Conservation (phyloP, 2,888 invertebrate species). For the Minunthozetes semirufus region DNA sequence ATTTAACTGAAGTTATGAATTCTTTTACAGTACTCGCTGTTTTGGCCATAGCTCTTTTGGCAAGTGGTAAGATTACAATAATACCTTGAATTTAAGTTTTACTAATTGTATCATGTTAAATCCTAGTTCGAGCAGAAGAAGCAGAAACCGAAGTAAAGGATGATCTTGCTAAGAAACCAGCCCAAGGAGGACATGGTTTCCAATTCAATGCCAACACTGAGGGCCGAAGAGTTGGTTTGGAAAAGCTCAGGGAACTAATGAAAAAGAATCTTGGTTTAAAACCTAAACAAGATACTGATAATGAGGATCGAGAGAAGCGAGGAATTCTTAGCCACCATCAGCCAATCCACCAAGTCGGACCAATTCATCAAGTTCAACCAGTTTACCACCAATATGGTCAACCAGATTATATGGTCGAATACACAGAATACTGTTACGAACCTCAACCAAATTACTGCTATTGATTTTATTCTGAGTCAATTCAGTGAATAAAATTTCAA, state of each 20-base stretch:
- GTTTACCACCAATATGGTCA: not conserved
- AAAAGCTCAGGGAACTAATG: not conserved
- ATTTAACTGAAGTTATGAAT: no score
- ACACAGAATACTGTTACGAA: not conserved
- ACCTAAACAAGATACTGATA: not conserved
- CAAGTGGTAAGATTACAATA: no score
- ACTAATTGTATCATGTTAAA: no score
- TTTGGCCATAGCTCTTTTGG: no score
- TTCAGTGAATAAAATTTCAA: no score
- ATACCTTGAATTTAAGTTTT: no score
- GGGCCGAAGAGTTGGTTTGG: not conserved
- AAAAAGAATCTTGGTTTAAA: not conserved
- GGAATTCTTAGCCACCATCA: not conserved
- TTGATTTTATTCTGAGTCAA: not conserved
- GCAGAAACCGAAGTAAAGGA: not conserved
- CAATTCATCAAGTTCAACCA: not conserved
- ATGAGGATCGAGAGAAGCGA: not conserved
- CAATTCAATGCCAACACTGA: not conserved
- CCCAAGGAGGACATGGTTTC: not conserved
- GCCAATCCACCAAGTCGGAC: no score
- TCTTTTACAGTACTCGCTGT: no score
- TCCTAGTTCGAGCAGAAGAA: not conserved
- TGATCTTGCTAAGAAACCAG: not conserved
- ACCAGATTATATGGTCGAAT: not conserved
- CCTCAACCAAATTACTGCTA: not conserved